phyloP scores from a whole-genome alignment of 64 coral and sea anemone genomes.

The Astreopora myriophthalma region DNA sequence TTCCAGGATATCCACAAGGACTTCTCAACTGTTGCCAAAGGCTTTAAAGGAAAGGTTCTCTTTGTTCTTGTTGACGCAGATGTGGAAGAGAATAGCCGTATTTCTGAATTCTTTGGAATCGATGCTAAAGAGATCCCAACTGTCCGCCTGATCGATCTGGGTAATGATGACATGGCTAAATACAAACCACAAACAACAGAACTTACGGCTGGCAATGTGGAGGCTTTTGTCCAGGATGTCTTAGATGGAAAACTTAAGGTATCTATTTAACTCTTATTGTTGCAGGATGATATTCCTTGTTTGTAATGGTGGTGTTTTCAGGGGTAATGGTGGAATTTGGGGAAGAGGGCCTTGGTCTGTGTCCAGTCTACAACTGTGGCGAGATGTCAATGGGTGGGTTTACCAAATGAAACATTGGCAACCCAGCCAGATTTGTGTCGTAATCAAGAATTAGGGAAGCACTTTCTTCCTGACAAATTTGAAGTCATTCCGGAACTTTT shows the following conservation, averaged over 20 bases:
- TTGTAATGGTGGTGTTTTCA: no score
- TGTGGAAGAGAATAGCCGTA: slow-evolving; percentile 92
- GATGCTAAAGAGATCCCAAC: slow-evolving; percentile 81
- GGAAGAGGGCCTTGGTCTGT: background rate
- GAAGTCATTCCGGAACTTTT: no score
- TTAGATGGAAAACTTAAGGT: slow-evolving; percentile 93
- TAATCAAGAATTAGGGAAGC: no score
- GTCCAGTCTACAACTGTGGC: no score
- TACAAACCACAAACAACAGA: slow-evolving; percentile 83
- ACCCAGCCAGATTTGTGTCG: no score
- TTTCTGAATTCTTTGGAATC: slow-evolving; percentile 98
- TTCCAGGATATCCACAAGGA: slow-evolving; percentile 80
- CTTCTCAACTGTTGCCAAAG: slow-evolving; percentile 84
- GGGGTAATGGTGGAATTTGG: no score
- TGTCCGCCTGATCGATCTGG: slow-evolving; percentile 95
- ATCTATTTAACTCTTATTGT: background rate
- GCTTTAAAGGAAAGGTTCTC: slow-evolving; percentile 96
- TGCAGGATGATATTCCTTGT: no score
- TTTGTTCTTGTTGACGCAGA: slow-evolving; percentile 95
- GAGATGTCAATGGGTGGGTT: no score
- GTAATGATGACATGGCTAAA: slow-evolving; percentile 96
- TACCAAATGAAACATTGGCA: no score
- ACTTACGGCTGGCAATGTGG: slow-evolving; percentile 74
- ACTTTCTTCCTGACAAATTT: no score
- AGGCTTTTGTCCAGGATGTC: slow-evolving; percentile 79